phyloP scores from a whole-genome alignment of 2,888 invertebrate genomes.

The Ferrisia virgata region DNA sequence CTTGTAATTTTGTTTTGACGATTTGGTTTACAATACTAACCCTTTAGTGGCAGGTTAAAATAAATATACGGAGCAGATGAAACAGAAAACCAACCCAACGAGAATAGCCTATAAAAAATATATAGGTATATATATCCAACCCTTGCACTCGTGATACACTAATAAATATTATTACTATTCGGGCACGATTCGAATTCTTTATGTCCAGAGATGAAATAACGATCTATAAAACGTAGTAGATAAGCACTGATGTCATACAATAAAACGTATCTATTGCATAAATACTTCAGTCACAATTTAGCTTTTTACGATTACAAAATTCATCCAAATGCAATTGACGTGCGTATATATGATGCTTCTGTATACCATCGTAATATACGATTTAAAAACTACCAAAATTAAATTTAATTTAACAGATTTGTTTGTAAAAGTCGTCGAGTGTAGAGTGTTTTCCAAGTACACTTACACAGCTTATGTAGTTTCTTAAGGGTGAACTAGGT shows the following conservation, averaged over 20 bases:
- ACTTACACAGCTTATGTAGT: no score
- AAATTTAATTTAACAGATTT: not conserved
- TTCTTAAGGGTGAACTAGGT: no score
- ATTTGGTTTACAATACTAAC: not conserved
- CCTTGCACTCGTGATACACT: slow-evolving; percentile 12
- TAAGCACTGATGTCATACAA: not conserved
- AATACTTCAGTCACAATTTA: slow-evolving; percentile 19
- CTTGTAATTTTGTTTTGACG: slow-evolving; percentile 13
- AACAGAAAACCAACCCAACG: not conserved
- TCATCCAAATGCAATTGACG: not conserved
- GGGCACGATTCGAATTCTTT: slow-evolving; percentile 16
- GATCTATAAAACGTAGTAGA: slow-evolving; percentile 11
- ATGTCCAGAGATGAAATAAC: slow-evolving; percentile 24
- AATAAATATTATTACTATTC: slow-evolving; percentile 11
- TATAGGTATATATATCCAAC: no score
- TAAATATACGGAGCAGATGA: slow-evolving; percentile 12
- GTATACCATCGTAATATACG: not conserved
- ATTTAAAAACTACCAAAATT: not conserved
- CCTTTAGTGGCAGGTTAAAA: not conserved
- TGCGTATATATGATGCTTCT: not conserved
- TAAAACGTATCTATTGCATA: slow-evolving; percentile 6
- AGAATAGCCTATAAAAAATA: slow-evolving; percentile 9
- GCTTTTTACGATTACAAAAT: slow-evolving; percentile 9
- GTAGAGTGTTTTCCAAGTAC: no score
- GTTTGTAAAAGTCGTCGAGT: not conserved